A percentile compares a stretch with the other conserved stretches of the same genome.
Conservation (phyloP, 2,797 vertebrate genomes). For the Cygnus olor region DNA sequence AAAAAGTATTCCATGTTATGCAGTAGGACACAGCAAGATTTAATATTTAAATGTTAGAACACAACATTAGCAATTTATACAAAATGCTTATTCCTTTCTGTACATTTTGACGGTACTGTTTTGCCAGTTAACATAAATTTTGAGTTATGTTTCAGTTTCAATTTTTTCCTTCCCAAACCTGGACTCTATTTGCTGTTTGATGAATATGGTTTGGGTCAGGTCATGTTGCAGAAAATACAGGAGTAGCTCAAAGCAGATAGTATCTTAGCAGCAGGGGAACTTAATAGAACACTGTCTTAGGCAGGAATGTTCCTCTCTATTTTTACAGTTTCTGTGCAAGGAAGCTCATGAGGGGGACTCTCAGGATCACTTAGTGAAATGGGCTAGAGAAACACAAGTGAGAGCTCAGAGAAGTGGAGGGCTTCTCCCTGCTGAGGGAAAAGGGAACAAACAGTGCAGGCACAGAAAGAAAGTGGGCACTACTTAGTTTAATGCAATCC, state of each 20-base stretch:
- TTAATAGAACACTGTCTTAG: not conserved
- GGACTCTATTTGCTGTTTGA: conserved; percentile 3
- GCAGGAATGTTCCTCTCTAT: not conserved
- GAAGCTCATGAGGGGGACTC: not conserved
- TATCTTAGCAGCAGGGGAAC: conserved; percentile 37
- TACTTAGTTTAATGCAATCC: not conserved
- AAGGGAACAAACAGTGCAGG: not conserved
- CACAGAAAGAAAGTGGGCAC: not conserved
- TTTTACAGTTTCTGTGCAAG: not conserved
- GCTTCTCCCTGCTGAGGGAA: not conserved
- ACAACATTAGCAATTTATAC: not conserved
- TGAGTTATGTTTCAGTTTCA: not conserved
- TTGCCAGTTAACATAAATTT: not conserved
- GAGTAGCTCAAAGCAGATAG: not conserved
- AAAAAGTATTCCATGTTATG: not conserved
- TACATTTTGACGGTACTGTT: fast-evolving
- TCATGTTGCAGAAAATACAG: not conserved
- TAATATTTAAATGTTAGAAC: not conserved
- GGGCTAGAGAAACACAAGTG: not conserved
- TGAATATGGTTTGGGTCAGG: not conserved
- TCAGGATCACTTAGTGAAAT: not conserved
- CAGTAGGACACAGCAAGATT: not conserved
- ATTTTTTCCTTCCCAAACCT: not conserved
- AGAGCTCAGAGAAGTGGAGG: not conserved
- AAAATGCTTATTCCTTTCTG: not conserved